Conservation (phyloP, 1,140 invertebrate genomes). For the Papilio glaucus region DNA sequence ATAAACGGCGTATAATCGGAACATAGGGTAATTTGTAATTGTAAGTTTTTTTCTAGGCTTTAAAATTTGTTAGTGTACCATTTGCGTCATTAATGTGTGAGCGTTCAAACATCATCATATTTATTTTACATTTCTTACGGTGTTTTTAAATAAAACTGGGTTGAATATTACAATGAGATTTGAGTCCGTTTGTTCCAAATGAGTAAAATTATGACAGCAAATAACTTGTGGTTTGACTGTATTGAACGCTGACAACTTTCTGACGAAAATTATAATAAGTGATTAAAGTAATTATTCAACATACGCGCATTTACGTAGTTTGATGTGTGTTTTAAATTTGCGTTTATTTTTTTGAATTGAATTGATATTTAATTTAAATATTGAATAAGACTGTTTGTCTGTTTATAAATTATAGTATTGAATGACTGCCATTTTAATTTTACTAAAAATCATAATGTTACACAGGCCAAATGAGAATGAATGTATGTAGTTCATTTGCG, state of each 20-base stretch:
- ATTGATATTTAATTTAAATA: too few relatives aligned
- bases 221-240: not conserved
- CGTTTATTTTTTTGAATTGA: too few relatives aligned
- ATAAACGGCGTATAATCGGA: constrained; percentile 77
- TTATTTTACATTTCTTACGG: too few relatives aligned
- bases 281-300: constrained; percentile 30
- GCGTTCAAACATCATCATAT: too few relatives aligned
- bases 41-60: constrained; percentile 73
- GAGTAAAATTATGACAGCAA: too few relatives aligned
- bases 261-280: not conserved
- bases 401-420: constrained; percentile 62
- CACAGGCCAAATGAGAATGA: constrained; percentile 28
- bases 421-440: constrained; percentile 71
- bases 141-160: too few relatives aligned
- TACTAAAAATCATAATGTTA: constrained; percentile 37
- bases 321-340: constrained; percentile 16
- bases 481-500: constrained; percentile 12
- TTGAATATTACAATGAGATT: too few relatives aligned
- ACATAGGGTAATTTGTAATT: constrained; percentile 69
- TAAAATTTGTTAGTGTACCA: constrained; percentile 51
- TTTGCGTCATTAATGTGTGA: not conserved
- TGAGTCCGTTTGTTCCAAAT: too few relatives aligned
- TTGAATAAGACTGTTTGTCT: constrained; percentile 74
- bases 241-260: constrained; percentile 6
- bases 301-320: constrained; percentile 37